Conservation (phyloP, 1,140 invertebrate genomes). For the Drosophila ercepeae region DNA sequence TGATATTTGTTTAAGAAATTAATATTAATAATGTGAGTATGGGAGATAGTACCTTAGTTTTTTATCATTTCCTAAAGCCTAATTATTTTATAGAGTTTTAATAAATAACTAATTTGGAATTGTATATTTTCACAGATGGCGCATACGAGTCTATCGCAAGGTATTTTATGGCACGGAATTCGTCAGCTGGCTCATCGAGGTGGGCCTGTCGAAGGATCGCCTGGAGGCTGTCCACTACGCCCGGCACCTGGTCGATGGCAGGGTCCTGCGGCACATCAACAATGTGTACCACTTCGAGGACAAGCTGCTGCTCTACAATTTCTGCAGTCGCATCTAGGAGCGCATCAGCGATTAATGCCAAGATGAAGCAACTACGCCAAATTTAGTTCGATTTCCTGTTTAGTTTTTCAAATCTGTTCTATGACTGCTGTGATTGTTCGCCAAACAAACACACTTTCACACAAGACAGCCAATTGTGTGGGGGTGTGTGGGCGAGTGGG, state of each 20-base stretch:
- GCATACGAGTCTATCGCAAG: slow-evolving; percentile 89
- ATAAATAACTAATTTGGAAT: neutral
- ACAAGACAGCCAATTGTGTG: slow-evolving; percentile 54
- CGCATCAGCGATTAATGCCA: neutral
- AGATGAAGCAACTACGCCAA: slow-evolving; percentile 66
- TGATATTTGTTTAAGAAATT: slow-evolving; percentile 2
- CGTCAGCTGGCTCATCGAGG: slow-evolving; percentile 93
- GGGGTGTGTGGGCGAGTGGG: slow-evolving; percentile 8
- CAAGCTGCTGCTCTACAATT: slow-evolving; percentile 89
- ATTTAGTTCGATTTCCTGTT: slow-evolving; percentile 68
- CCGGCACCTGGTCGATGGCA: slow-evolving; percentile 91
- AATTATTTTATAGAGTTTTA: neutral
- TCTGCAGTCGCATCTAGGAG: slow-evolving; percentile 84
- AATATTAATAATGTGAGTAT: neutral
- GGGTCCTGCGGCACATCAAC: slow-evolving; percentile 92
- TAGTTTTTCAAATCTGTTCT: slow-evolving; percentile 46
- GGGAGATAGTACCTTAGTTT: neutral
- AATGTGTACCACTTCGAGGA: slow-evolving; percentile 92
- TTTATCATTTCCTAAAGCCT: neutral
- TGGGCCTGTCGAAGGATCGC: slow-evolving; percentile 90
- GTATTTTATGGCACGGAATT: slow-evolving; percentile 94
- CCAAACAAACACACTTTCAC: slow-evolving; percentile 23
- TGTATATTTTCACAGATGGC: slow-evolving; percentile 84
- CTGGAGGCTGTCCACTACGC: slow-evolving; percentile 92
- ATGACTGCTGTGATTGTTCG: slow-evolving; percentile 74